These are phyloP conservation scores for Ovis aries DNA, from an alignment of 2,113 vertebrate genomes.

Conservation along the genomic window ARS-UI_Ramb_v3.0 NC_056073.1:36527001-36527500, in stretches of 20 bases:
- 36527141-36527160: neutral
- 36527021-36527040: neutral
- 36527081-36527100: neutral
- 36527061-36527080: neutral
- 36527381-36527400: neutral
- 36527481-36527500: neutral
- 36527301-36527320: neutral
- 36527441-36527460: neutral
- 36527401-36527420: neutral
- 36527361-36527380: neutral
- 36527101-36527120: neutral
- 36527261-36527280: neutral
- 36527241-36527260: neutral
- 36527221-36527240: neutral
- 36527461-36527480: neutral
- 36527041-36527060: neutral
- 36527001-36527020: neutral
- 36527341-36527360: neutral
- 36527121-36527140: neutral
- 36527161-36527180: neutral
- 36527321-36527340: neutral
- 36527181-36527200: neutral
- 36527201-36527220: neutral
- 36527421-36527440: neutral
- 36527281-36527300: neutral